Evolutionary conservation across 2,888 invertebrate species (phyloP).

Genomic region (Venustoraphidia nigricollis): DNA sequence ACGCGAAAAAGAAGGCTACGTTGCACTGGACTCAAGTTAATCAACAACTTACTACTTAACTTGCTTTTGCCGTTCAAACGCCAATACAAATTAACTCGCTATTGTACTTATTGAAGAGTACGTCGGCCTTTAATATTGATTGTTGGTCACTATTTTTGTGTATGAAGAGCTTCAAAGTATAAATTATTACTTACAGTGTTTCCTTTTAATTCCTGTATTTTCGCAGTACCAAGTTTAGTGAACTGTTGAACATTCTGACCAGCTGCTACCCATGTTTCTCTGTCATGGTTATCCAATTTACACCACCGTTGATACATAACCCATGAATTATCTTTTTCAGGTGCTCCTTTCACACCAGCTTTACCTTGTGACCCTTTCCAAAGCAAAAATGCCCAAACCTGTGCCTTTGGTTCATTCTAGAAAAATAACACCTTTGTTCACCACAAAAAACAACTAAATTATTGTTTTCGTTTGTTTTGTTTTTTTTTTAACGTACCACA

Average conservation of each 20-base stretch:
- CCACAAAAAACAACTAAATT: too few species aligned
- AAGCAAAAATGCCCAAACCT: slow-evolving; percentile 71
- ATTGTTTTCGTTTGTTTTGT: not conserved
- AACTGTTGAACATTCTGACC: slow-evolving; percentile 60
- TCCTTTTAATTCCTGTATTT: slow-evolving; percentile 37
- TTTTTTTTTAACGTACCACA: slow-evolving; percentile 33
- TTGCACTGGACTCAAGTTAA: too few species aligned
- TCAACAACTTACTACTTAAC: too few species aligned
- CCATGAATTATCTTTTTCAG: slow-evolving; percentile 49
- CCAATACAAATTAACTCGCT: too few species aligned
- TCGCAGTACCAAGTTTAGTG: slow-evolving; percentile 49
- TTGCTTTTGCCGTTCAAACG: too few species aligned
- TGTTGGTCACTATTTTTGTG: too few species aligned
- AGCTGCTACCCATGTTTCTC: slow-evolving; percentile 67
- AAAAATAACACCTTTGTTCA: slow-evolving; percentile 9
- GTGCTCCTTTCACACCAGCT: slow-evolving; percentile 26
- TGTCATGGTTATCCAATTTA: slow-evolving; percentile 54
- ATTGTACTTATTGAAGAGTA: too few species aligned
- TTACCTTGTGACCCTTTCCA: slow-evolving; percentile 53
- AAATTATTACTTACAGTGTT: too few species aligned
- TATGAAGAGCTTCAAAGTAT: too few species aligned
- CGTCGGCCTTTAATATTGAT: too few species aligned
- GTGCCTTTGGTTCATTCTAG: slow-evolving; percentile 61
- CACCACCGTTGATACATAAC: slow-evolving; percentile 73
- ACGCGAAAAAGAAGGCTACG: too few species aligned